Base-by-base conservation (phyloP, 1,140 invertebrate genomes). In the Pemphigus obesinymphae region DNA sequence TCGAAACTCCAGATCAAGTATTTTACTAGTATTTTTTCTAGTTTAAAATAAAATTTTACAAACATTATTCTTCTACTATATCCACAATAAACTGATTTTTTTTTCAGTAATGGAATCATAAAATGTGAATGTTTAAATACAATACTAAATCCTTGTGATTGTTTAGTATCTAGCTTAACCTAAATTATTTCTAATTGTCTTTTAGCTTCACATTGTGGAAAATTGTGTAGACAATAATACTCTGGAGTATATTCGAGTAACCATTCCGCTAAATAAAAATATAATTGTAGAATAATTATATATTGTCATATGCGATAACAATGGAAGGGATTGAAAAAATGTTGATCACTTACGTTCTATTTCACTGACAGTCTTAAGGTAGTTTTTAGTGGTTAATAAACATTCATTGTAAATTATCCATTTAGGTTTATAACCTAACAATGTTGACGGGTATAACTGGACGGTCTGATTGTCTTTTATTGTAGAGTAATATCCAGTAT, bases 321-420 rank as follows among this genome's bases (percentile, higher is more conserved):
- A 34, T 34, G 17, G 26, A 23, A 58, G n/a, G 0, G 3, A n/a
- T 11, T 80, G 4, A 37, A 15, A 80, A 40, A 40, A 68, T n/a
- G n/a, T n/a, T n/a, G n/a, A n/a, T n/a, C 10, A 91, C 92, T 90
- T 88, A 97, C 97, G 97, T 91, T 99, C 99, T 75, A 99, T 96
- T 87, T 99, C 98, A 3, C 97, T 99, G 2, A 99, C 97, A 2
- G 98, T 99, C 84, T 98, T 90, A 84, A 99, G 99, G 87, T 99
- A 99, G 88, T 99, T 99, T 88, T 99, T 99, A 17, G 97, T 99
- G 43, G 98, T 99, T 76, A 99, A 89, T 40, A 99, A 98, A 88
- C 99, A 99, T 89, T 99, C 98, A 88, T 99, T 99, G 88, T 99
- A 99, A 73, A 99, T 92, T 23, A 99, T 97, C 98, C 98, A 99